Percentiles rank a stretch among this genome's conserved stretches.
phyloP scores from a whole-genome alignment of 2,888 invertebrate species.

The Eupeodes latifasciatus region DNA sequence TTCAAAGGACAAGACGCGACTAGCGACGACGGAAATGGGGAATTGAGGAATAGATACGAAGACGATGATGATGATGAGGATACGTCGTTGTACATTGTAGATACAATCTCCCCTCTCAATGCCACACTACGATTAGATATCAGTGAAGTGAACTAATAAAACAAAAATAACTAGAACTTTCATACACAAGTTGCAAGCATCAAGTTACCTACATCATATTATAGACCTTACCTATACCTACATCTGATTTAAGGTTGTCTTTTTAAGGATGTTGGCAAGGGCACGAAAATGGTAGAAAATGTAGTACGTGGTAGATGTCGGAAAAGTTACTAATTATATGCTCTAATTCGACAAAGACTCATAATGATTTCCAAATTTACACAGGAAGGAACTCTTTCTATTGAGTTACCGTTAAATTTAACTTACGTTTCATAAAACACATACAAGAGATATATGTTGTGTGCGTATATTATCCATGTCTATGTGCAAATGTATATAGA shows the following conservation, averaged over 20 bases:
- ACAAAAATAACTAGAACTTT: conserved; percentile 28
- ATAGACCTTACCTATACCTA: no score
- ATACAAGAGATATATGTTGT: not conserved
- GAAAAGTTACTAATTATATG: conserved; percentile 44
- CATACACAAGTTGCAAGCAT: conserved; percentile 16
- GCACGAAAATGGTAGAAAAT: not conserved
- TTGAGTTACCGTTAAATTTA: conserved; percentile 40
- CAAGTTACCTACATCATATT: not conserved
- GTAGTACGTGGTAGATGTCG: not conserved
- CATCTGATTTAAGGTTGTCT: not conserved
- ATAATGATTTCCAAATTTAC: conserved; percentile 38
- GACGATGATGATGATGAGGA: conserved; percentile 8
- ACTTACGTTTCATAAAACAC: not conserved
- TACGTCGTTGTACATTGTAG: not conserved
- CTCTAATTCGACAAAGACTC: conserved; percentile 12
- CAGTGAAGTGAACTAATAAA: conserved; percentile 55
- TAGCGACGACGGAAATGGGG: not conserved
- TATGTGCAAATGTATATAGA: no score
- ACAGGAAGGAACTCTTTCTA: conserved; percentile 32
- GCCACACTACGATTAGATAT: conserved; percentile 30
- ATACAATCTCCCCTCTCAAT: not conserved
- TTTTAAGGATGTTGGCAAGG: not conserved
- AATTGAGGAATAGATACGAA: not conserved
- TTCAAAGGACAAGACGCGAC: not conserved
- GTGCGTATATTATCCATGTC: not conserved